Conservation (phyloP, 2,113 vertebrate species). For the Edolisoma coerulescens region DNA sequence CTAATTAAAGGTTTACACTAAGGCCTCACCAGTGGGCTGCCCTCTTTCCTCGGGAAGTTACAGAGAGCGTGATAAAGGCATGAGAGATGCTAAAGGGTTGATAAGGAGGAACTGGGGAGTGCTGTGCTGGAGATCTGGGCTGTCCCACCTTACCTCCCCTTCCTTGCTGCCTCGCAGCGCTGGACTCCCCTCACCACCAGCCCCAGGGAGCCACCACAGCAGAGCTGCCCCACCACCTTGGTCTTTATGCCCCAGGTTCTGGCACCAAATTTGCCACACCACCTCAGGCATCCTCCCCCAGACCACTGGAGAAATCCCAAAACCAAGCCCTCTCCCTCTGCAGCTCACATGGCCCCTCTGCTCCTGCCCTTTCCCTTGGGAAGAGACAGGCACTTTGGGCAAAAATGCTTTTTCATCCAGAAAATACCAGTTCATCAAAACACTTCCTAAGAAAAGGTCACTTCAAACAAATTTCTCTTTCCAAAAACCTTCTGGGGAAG, state of each 20-base stretch:
- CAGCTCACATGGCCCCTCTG: neutral
- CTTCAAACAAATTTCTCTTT: conserved; percentile 31
- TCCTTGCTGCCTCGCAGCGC: neutral
- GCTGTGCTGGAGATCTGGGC: neutral
- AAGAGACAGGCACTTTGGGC: neutral
- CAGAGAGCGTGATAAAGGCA: accelerated
- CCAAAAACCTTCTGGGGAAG: neutral
- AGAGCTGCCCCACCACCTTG: neutral
- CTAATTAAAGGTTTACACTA: neutral
- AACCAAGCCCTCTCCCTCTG: neutral
- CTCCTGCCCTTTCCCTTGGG: neutral
- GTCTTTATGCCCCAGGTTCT: neutral
- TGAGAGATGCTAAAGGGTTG: neutral
- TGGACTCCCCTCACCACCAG: neutral
- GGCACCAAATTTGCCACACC: neutral
- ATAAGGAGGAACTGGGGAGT: neutral
- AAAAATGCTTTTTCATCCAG: neutral
- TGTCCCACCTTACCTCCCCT: neutral
- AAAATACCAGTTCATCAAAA: conserved; percentile 39
- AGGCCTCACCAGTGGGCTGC: neutral
- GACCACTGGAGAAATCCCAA: neutral
- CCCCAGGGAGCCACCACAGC: accelerated
- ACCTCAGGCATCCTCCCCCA: neutral
- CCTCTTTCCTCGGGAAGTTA: neutral
- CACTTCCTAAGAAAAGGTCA: conserved; percentile 45